Evolutionary conservation across 2,888 invertebrate genomes (phyloP).

Genomic region (Tiliacea citrago): DNA sequence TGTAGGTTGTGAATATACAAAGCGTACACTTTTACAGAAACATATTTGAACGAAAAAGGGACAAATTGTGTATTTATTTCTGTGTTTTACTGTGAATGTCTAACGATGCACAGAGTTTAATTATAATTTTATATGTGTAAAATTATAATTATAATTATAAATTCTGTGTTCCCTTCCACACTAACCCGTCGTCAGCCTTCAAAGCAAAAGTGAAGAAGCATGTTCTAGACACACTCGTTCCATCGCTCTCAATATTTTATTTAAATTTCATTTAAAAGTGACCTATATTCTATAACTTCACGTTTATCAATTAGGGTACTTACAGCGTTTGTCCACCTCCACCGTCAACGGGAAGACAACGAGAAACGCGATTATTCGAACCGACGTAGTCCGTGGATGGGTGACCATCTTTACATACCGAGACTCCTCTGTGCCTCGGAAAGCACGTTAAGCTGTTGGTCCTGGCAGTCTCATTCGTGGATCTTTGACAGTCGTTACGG

Average conservation of each 20-base stretch:
- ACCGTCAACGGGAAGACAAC: no score
- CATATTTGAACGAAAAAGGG: not conserved
- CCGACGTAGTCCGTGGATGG: no score
- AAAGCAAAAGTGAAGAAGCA: no score
- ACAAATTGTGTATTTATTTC: constrained; percentile 11
- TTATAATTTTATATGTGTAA: not conserved
- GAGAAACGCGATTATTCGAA: no score
- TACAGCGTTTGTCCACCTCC: no score
- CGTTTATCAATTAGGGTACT: constrained; percentile 19
- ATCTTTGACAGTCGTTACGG: no score
- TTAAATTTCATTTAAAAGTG: not conserved
- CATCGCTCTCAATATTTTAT: no score
- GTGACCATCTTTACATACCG: no score
- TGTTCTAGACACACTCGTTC: no score
- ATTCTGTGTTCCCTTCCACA: not conserved
- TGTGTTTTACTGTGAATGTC: not conserved
- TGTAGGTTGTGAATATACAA: constrained; percentile 25
- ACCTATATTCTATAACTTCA: not conserved
- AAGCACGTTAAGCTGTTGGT: no score
- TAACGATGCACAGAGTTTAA: not conserved
- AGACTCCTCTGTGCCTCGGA: no score
- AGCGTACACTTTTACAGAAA: constrained; percentile 6
- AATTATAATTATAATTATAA: not conserved
- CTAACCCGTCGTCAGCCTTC: not conserved
- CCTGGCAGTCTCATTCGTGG: no score